Percentiles rank a stretch among this genome's conserved stretches.
These are phyloP conservation scores for Potamilus streckersoni DNA, from an alignment of 1,140 invertebrate genomes.

Conservation along the genomic window DNA sequence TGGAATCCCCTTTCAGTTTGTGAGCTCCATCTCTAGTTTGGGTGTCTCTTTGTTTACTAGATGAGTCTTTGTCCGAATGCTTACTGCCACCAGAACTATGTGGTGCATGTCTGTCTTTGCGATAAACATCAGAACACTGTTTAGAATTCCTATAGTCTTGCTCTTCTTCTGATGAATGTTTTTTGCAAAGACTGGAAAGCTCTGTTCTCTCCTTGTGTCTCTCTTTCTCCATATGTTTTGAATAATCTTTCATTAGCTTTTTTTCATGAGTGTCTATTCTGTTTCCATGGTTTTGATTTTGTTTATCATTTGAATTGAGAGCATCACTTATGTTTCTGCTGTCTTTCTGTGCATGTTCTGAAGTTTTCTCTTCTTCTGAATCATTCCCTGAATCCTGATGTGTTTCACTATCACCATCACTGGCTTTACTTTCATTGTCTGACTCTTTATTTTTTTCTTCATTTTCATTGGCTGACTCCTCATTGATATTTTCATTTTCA, in stretches of 20 bases:
- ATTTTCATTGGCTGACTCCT: too few relatives aligned
- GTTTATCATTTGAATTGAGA: background rate
- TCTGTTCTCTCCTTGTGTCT: too few relatives aligned
- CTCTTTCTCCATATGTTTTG: too few relatives aligned
- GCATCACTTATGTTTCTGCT: background rate
- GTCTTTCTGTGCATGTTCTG: background rate
- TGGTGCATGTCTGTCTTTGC: background rate
- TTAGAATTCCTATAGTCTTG: too few relatives aligned
- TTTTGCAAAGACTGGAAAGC: too few relatives aligned
- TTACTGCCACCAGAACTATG: slow-evolving; percentile 1
- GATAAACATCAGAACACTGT: background rate
- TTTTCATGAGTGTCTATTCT: background rate
- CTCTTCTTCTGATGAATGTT: too few relatives aligned
- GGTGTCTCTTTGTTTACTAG: too few relatives aligned
- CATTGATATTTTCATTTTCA: background rate
- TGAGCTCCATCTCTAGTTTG: too few relatives aligned
- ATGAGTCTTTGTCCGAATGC: background rate
- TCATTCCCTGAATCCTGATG: background rate
- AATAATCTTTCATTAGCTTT: background rate
- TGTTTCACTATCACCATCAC: background rate
- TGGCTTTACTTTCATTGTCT: slow-evolving; percentile 5
- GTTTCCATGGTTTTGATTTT: slow-evolving; percentile 6
- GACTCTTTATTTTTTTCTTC: background rate
- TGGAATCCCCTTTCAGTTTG: too few relatives aligned
- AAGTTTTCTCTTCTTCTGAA: background rate